Evolutionary conservation across 2,113 vertebrate species (phyloP).

Genomic region (Cheirogaleus medius): DNA sequence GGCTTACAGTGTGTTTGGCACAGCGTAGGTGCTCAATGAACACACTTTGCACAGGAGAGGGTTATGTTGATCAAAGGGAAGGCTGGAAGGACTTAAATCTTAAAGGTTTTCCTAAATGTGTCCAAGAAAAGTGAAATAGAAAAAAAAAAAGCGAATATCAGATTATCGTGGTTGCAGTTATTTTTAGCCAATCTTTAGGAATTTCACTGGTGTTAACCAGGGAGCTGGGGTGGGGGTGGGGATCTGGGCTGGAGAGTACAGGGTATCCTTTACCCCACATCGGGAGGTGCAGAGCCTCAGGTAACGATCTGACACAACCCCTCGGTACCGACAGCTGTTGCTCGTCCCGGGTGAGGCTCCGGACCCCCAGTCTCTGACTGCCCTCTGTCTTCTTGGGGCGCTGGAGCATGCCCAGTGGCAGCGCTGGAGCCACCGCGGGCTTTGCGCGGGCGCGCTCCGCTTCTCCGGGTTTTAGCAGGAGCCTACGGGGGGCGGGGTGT

Average conservation of each 20-base stretch:
- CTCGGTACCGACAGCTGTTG: not conserved
- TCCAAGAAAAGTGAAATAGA: not conserved
- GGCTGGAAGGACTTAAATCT: not conserved
- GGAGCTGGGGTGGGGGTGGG: not conserved
- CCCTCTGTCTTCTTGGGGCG: not conserved
- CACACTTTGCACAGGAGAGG: not conserved
- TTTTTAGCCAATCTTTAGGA: conserved; percentile 2
- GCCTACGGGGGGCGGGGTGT: conserved; percentile 17
- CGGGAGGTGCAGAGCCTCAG: not conserved
- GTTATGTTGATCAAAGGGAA: not conserved
- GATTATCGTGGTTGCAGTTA: not conserved
- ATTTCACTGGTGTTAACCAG: not conserved
- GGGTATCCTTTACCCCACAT: not conserved
- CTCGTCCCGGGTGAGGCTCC: not conserved
- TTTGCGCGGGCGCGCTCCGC: not conserved
- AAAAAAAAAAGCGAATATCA: not conserved
- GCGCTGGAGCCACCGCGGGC: not conserved
- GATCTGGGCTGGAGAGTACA: not conserved
- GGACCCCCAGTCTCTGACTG: not conserved
- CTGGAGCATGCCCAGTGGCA: conserved; percentile 63
- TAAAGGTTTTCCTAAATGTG: not conserved
- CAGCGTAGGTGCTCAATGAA: not conserved
- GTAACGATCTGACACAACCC: not conserved
- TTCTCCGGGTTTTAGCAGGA: conserved; percentile 61
- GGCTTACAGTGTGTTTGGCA: not conserved